Base-by-base conservation (phyloP, 2,113 vertebrate species). In the Leptosomus discolor region DNA sequence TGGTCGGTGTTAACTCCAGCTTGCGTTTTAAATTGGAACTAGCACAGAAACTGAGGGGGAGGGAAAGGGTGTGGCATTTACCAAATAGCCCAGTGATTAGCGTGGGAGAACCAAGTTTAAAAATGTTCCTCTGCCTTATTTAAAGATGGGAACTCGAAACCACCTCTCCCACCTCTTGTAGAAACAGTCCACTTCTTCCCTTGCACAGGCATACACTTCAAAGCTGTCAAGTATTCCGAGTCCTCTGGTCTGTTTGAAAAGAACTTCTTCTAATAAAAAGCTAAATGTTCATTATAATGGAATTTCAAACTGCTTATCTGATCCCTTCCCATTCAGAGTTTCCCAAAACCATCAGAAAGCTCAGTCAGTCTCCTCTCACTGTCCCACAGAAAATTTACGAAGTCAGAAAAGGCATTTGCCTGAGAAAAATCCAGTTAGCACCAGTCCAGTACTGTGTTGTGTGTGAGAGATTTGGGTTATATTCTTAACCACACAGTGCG, bases 391-490 rank as follows among this genome's bases (percentile, higher is more conserved):
- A 48, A 36, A 54, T 30, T 8, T 18, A 57, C 22, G 5, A 79
- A 80, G 54, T 73, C 71, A 5, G 9, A 46, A 48, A 73, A 77
- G 41, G 22, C 0, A 1, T 24, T 13, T 39, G 36, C 41, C 34
- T 23, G 51, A n/a, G 2, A 51, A 73, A 29, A 22, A 32, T 6
- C 8, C 5, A 26, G 23, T 27, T 50, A 10, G n/a, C n/a, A n/a
- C n/a, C 10, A 37, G 9, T 54, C 32, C 15, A 32, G 48, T 1
- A 50, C n/a, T 5, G 15, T 22, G 9, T 34, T 24, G 30, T 39
- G 5, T 2, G 7, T 13, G 27, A 69, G 37, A 57, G 36, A 46
- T 16, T 12, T 0, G 0, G 61, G 29, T 57, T 18, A 13, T 26
- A 11, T 12, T n/a, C 70, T 27, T 36, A n/a, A 15, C 34, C 27